A percentile compares a stretch with the other conserved stretches of the same genome.
Conservation (phyloP, 2,888 invertebrate species). For the Argyra leucocephala region DNA sequence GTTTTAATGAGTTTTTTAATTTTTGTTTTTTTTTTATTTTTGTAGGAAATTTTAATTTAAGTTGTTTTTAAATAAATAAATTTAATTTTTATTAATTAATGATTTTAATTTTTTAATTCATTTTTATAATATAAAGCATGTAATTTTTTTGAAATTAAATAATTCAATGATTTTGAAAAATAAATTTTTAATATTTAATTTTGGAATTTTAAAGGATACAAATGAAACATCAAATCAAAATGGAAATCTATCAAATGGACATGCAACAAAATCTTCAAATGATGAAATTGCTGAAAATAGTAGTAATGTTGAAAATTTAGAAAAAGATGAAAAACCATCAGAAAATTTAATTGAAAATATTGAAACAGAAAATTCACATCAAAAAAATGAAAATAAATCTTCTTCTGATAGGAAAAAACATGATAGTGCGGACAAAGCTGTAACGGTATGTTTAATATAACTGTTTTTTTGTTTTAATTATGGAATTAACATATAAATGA, state of each 20-base stretch:
- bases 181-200: not conserved
- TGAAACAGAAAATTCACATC: slow-evolving; percentile 13
- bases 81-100: slow-evolving; percentile 24
- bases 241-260: slow-evolving; percentile 41
- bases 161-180: not conserved
- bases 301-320: slow-evolving; percentile 18
- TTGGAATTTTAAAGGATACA: slow-evolving; percentile 29
- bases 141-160: slow-evolving; percentile 18
- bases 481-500: too few species aligned
- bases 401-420: slow-evolving; percentile 30
- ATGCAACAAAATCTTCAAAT: slow-evolving; percentile 29
- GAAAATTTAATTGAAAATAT: slow-evolving; percentile 13
- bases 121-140: slow-evolving; percentile 27
- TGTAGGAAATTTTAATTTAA: too few species aligned
- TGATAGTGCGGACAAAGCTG: slow-evolving; percentile 38
- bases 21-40: too few species aligned
- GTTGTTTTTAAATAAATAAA: too few species aligned
- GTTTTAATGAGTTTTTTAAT: too few species aligned
- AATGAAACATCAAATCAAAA: slow-evolving; percentile 36
- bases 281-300: slow-evolving; percentile 24
- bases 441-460: slow-evolving; percentile 41
- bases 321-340: slow-evolving; percentile 14
- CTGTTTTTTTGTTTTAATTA: too few species aligned
- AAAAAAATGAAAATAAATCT: slow-evolving; percentile 8
- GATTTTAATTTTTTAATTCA: slow-evolving; percentile 24